These are phyloP conservation scores for Blastobasis lacticolella DNA, from an alignment of 2,888 invertebrate genomes.

Conservation along the genomic window DNA sequence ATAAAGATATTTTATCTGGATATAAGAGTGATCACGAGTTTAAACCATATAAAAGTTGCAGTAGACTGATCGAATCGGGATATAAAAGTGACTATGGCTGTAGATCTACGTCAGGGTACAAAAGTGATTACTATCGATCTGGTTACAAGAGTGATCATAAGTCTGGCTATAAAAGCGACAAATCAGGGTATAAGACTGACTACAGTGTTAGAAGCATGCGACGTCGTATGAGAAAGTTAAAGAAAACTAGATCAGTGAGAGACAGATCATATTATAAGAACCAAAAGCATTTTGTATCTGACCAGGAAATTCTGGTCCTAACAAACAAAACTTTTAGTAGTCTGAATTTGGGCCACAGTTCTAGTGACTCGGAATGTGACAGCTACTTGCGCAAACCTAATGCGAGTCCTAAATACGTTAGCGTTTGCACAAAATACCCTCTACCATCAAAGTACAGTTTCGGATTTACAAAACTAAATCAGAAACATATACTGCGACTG, in stretches of 20 bases:
- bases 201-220: conserved; percentile 67
- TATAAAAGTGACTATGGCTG: conserved; percentile 77
- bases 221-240: conserved; percentile 63
- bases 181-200: conserved; percentile 75
- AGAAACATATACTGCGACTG: conserved; percentile 45
- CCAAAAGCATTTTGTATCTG: conserved; percentile 72
- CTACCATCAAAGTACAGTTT: conserved; percentile 52
- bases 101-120: conserved; percentile 54
- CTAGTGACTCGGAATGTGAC: conserved; percentile 68
- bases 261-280: conserved; percentile 70
- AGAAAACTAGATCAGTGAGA: conserved; percentile 66
- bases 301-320: conserved; percentile 74
- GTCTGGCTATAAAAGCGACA: conserved; percentile 76
- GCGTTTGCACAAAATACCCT: conserved; percentile 62
- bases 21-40: conserved; percentile 76
- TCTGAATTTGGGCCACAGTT: conserved; percentile 73
- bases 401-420: conserved; percentile 61
- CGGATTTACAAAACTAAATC: conserved; percentile 52
- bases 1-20: conserved; percentile 74
- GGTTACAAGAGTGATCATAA: conserved; percentile 78
- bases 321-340: conserved; percentile 70
- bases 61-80: conserved; percentile 71
- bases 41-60: conserved; percentile 68
- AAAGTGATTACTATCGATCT: conserved; percentile 66
- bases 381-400: conserved; percentile 53